A percentile compares a stretch with the other conserved stretches of the same genome.
Evolutionary conservation across 1,140 invertebrate genomes (phyloP).

Genomic region (Zaprionus davidi): DNA sequence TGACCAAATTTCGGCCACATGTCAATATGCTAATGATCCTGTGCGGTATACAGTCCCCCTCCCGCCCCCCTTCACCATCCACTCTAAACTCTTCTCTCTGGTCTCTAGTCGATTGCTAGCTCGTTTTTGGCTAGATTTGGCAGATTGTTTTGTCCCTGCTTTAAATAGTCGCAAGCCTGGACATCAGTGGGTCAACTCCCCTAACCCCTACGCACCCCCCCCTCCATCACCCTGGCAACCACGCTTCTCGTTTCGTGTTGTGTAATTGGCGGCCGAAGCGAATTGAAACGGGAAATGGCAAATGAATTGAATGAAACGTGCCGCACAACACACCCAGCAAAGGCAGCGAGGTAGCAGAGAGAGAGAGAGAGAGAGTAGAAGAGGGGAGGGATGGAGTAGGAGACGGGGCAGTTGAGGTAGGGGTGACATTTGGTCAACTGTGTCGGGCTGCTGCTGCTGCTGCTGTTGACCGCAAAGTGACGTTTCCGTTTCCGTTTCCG

Average conservation of each 20-base stretch:
- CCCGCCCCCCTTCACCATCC: no score
- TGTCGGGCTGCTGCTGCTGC: background rate
- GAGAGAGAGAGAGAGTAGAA: background rate
- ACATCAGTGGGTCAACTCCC: background rate
- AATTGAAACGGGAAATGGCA: slow-evolving; percentile 79
- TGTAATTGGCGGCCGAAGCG: slow-evolving; percentile 78
- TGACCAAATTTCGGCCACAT: slow-evolving; percentile 81
- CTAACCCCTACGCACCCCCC: background rate
- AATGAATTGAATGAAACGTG: slow-evolving; percentile 82
- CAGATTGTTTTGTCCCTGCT: background rate
- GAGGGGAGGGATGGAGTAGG: background rate
- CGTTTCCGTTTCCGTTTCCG: slow-evolving; percentile 7
- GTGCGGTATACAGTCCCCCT: slow-evolving; percentile 13
- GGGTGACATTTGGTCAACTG: background rate
- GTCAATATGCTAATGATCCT: slow-evolving; percentile 80
- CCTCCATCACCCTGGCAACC: background rate
- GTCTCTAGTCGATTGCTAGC: background rate
- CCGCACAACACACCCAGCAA: slow-evolving; percentile 20
- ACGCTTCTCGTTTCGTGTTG: slow-evolving; percentile 29
- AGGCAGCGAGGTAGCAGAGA: background rate
- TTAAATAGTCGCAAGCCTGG: background rate
- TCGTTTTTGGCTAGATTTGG: background rate
- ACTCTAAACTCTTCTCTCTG: background rate
- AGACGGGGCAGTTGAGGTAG: background rate
- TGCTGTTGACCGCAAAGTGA: slow-evolving; percentile 12